These are phyloP conservation scores for Glossophaga mutica DNA, from an alignment of 2,797 vertebrate species.

Conservation along the genomic window DNA sequence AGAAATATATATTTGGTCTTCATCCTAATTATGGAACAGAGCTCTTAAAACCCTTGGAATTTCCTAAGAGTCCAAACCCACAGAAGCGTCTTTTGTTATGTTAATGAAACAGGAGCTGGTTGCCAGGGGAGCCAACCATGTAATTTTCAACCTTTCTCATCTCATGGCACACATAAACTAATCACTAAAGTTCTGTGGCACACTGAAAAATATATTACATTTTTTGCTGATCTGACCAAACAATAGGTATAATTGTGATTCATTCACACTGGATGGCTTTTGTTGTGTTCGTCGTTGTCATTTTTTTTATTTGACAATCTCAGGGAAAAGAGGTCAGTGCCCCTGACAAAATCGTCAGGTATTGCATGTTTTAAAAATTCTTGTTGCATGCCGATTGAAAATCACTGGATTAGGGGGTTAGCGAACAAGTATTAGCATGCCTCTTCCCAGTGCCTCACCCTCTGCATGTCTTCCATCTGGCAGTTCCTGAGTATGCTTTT, in stretches of 20 bases:
- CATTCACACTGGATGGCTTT: background rate
- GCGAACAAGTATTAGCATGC: background rate
- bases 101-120: background rate
- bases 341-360: background rate
- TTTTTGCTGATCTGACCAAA: background rate
- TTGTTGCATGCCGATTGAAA: background rate
- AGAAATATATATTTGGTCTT: background rate
- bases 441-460: background rate
- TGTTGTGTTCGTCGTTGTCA: background rate
- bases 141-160: background rate
- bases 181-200: background rate
- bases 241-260: background rate
- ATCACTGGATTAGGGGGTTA: background rate
- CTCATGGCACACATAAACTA: background rate
- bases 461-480: background rate
- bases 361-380: background rate
- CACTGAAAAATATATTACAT: background rate
- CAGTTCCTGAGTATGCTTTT: background rate
- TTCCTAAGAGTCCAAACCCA: background rate
- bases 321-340: background rate
- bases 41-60: background rate
- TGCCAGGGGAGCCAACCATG: background rate
- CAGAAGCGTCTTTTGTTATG: background rate
- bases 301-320: background rate
- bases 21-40: background rate